Conservation (phyloP, 2,797 vertebrate species). For the Botia almorhae region DNA sequence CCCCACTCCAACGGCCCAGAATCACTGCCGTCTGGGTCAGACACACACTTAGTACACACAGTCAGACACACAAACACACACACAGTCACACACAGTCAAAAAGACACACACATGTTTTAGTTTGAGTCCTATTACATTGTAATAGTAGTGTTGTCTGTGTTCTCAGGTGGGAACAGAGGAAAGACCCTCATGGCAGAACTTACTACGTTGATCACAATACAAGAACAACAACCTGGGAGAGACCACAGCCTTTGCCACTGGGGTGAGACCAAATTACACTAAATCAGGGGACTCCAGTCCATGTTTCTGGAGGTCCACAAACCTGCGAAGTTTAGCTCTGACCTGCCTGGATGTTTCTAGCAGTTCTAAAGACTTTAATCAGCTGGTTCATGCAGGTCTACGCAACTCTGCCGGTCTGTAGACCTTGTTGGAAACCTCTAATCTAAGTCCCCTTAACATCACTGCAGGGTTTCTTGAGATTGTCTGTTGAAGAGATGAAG, state of each 20-base stretch:
- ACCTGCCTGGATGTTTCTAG: no score
- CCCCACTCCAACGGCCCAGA: slow-evolving; percentile 77
- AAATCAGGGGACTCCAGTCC: no score
- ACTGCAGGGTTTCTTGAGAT: no score
- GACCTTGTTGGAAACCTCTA: no score
- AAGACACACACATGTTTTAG: background rate
- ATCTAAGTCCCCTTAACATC: no score
- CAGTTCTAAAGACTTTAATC: no score
- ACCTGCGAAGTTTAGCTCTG: no score
- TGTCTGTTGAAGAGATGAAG: no score
- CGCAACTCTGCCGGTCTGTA: no score
- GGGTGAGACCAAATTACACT: slow-evolving; percentile 77
- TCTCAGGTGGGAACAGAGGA: slow-evolving; percentile 94
- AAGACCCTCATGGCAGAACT: slow-evolving; percentile 95
- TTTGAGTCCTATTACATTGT: background rate
- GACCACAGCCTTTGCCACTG: slow-evolving; percentile 94
- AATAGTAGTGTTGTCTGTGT: slow-evolving; percentile 3
- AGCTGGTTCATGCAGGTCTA: no score
- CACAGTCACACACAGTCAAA: no score
- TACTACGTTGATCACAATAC: slow-evolving; percentile 99
- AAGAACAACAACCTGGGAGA: slow-evolving; percentile 96
- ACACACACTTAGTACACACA: background rate
- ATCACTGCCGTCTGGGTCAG: slow-evolving; percentile 91
- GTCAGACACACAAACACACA: background rate
- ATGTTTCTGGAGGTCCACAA: no score